Conservation (phyloP, 2,888 invertebrate species). For the Luperina nickerlii region DNA sequence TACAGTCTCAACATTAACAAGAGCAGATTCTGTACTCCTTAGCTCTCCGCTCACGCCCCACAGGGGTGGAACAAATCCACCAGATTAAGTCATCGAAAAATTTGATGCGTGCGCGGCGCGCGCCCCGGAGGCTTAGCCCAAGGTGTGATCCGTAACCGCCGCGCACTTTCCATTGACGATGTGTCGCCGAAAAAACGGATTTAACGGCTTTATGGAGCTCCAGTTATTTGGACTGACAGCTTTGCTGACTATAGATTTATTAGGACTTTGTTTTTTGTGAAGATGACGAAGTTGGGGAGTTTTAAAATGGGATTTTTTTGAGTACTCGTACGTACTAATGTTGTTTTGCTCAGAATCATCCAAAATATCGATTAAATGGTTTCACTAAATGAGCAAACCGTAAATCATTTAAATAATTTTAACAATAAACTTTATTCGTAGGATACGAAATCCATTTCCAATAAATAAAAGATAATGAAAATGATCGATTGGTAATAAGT, state of each 20-base stretch:
- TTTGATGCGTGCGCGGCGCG: conserved; percentile 81
- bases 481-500: not conserved
- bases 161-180: conserved; percentile 74
- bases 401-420: not conserved
- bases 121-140: conserved; percentile 76
- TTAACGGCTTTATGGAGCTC: conserved; percentile 72
- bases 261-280: conserved; percentile 46
- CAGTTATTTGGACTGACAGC: conserved; percentile 70
- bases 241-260: conserved; percentile 66
- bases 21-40: conserved; percentile 47
- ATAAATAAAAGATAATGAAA: not conserved
- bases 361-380: not conserved
- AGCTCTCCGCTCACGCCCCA: conserved; percentile 67
- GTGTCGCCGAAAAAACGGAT: conserved; percentile 76
- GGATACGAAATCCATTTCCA: not conserved
- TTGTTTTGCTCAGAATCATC: not conserved
- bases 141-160: conserved; percentile 69
- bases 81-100: conserved; percentile 81
- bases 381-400: not conserved
- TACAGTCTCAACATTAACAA: conserved; percentile 22
- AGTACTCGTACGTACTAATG: no score
- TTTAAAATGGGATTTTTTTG: not conserved
- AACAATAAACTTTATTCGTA: not conserved
- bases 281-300: not conserved
- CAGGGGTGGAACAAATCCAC: conserved; percentile 71